Conservation (phyloP, 2,888 invertebrate species). For the Tanytarsus gracilentus region DNA sequence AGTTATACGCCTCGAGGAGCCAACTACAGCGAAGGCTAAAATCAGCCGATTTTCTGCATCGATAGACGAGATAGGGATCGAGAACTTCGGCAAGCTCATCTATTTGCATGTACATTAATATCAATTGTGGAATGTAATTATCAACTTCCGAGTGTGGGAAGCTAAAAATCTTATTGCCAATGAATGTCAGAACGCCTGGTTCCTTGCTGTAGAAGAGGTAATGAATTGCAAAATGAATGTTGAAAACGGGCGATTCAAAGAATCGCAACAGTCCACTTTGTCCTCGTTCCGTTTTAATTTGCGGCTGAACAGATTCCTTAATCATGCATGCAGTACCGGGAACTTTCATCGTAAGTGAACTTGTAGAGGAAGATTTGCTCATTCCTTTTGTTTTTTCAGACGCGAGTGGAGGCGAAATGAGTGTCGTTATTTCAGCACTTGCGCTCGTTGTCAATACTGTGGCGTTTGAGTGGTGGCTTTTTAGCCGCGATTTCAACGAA, state of each 20-base stretch:
- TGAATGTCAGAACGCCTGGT: slow-evolving; percentile 93
- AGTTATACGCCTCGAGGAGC: slow-evolving; percentile 83
- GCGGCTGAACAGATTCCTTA: slow-evolving; percentile 30
- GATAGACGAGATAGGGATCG: slow-evolving; percentile 70
- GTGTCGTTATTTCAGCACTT: slow-evolving; percentile 19
- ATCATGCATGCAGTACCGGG: slow-evolving; percentile 40
- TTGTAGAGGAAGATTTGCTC: slow-evolving; percentile 35
- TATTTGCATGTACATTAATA: slow-evolving; percentile 98
- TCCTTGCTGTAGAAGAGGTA: slow-evolving; percentile 98
- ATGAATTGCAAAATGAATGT: slow-evolving; percentile 96
- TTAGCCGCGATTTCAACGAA: slow-evolving; percentile 1
- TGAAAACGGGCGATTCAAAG: slow-evolving; percentile 95
- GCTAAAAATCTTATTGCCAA: slow-evolving; percentile 95
- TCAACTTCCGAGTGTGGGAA: slow-evolving; percentile 89
- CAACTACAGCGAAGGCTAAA: slow-evolving; percentile 94
- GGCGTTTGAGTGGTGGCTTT: not conserved
- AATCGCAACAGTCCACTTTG: slow-evolving; percentile 51
- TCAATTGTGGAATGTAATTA: slow-evolving; percentile 94
- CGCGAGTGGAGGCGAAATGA: not conserved
- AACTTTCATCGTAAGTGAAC: slow-evolving; percentile 37
- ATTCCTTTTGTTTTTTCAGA: slow-evolving; percentile 32
- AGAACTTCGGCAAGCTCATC: slow-evolving; percentile 92
- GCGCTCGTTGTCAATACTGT: slow-evolving; percentile 8
- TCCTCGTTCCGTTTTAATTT: slow-evolving; percentile 39
- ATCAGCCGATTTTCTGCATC: slow-evolving; percentile 89